Evolutionary conservation across 1,140 invertebrate species (phyloP).

Genomic region (Drosophila pandora): DNA sequence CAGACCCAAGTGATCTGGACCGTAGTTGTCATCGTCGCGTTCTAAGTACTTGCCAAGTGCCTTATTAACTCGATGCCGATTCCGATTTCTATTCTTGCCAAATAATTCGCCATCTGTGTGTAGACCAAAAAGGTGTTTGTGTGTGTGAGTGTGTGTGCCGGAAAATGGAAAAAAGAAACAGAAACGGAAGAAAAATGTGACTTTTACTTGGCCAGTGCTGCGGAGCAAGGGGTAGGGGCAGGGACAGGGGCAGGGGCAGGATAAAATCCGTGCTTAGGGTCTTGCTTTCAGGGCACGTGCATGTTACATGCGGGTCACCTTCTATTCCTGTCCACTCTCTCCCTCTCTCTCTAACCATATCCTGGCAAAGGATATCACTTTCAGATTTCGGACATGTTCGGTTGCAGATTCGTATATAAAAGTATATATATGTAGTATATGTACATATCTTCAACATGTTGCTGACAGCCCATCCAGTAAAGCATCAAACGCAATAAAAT

Average conservation of each 20-base stretch:
- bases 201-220: conserved; percentile 14
- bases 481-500: conserved; percentile 5
- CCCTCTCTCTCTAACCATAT: background rate
- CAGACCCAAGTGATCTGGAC: conserved; percentile 53
- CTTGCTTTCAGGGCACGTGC: conserved; percentile 38
- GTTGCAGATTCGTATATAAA: background rate
- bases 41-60: conserved; percentile 81
- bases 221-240: conserved; percentile 5
- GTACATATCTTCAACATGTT: conserved; percentile 34
- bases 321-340: background rate
- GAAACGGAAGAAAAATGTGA: conserved; percentile 30
- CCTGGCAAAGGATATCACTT: conserved; percentile 38
- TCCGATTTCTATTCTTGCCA: conserved; percentile 73
- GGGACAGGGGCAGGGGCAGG: background rate
- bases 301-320: conserved; percentile 31
- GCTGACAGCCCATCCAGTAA: conserved; percentile 39
- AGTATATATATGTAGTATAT: background rate
- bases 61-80: conserved; percentile 80
- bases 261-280: conserved; percentile 16
- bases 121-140: background rate
- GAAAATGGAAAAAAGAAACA: conserved; percentile 15
- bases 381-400: conserved; percentile 23
- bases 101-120: conserved; percentile 70
- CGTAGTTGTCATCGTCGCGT: conserved; percentile 71
- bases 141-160: background rate